phyloP scores from a whole-genome alignment of 2,888 invertebrate species.

The Pandemis corylana region DNA sequence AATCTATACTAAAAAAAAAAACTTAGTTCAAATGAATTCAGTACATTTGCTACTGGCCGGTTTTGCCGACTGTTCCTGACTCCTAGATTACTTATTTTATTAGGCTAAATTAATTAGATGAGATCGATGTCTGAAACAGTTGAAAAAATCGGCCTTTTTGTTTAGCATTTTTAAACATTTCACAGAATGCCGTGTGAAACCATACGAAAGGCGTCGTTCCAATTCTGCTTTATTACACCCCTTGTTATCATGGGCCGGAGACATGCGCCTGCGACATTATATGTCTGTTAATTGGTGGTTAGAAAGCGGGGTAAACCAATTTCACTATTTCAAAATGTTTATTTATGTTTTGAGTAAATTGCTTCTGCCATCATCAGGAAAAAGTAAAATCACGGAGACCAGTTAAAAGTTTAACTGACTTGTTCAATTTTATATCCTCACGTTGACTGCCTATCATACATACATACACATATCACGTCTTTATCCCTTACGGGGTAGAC shows the following conservation, averaged over 20 bases:
- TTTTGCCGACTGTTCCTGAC: neutral
- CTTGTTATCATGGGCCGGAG: too few species aligned
- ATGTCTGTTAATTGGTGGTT: too few species aligned
- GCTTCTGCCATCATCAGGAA: neutral
- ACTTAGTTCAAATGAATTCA: slow-evolving; percentile 10
- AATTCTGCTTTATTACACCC: neutral
- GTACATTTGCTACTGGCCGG: neutral
- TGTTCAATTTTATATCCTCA: neutral
- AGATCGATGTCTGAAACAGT: slow-evolving; percentile 12
- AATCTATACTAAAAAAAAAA: slow-evolving; percentile 37
- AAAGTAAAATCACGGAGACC: too few species aligned
- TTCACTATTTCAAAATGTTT: too few species aligned
- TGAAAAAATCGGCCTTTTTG: neutral
- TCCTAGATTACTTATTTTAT: slow-evolving; percentile 18
- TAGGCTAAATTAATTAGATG: slow-evolving; percentile 19
- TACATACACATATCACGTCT: neutral
- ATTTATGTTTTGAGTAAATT: too few species aligned
- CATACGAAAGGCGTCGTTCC: neutral
- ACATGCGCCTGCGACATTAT: too few species aligned
- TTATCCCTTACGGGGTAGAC: too few species aligned
- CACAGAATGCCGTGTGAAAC: neutral
- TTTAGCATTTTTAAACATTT: neutral
- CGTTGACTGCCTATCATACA: neutral
- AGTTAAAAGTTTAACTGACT: too few species aligned
- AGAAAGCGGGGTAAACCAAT: too few species aligned